Conservation (phyloP, 2,113 vertebrate species). For the Caretta caretta region DNA sequence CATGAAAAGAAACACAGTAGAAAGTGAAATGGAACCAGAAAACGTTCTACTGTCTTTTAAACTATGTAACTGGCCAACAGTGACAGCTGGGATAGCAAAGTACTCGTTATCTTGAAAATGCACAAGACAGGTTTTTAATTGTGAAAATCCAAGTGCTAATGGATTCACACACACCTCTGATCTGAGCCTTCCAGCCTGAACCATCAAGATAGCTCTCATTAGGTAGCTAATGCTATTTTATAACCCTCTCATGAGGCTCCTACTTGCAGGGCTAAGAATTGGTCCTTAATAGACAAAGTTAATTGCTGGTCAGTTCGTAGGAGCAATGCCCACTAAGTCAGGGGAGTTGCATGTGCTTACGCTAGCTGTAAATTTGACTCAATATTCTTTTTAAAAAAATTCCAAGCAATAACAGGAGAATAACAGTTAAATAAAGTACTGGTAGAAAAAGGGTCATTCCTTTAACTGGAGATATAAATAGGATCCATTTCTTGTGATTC, state of each 20-base stretch:
- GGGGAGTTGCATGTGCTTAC: no score
- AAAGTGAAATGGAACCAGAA: background rate
- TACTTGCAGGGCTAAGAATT: no score
- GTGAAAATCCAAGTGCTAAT: background rate
- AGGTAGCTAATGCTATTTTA: background rate
- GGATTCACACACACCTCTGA: background rate
- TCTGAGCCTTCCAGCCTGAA: background rate
- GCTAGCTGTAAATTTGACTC: no score
- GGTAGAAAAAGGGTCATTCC: background rate
- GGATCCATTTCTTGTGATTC: background rate
- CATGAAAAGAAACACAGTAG: background rate
- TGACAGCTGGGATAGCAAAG: background rate
- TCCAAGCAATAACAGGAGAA: background rate
- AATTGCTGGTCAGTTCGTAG: no score
- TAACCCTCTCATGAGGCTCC: background rate
- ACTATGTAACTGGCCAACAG: background rate
- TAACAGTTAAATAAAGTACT: background rate
- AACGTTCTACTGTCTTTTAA: background rate
- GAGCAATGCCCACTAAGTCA: no score
- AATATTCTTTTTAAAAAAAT: no score
- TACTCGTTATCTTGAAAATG: background rate
- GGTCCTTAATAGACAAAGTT: no score
- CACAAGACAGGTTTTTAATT: background rate
- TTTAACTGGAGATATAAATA: background rate
- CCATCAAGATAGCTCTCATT: background rate